Percentiles rank a stretch among this genome's conserved stretches.
These are phyloP conservation scores for Fragum whitleyi DNA, from an alignment of 2,888 invertebrate genomes.

Conservation along the genomic window DNA sequence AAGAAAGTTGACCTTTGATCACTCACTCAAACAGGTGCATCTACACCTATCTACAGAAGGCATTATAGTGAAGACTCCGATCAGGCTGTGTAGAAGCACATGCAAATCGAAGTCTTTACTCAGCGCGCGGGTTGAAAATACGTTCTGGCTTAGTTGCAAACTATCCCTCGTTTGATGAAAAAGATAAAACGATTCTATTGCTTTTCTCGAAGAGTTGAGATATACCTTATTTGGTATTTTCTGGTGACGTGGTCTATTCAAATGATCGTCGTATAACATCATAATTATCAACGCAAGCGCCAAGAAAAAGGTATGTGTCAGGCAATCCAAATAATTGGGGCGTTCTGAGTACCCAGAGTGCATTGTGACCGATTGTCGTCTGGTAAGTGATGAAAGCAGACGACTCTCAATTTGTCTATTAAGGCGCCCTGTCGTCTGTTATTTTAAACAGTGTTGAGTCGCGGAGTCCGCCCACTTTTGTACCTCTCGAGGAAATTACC, in stretches of 20 bases:
- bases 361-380: constrained; percentile 44
- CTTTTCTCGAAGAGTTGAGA: too few species aligned
- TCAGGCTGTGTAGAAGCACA: too few species aligned
- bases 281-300: constrained; percentile 49
- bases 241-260: constrained; percentile 31
- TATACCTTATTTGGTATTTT: too few species aligned
- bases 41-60: too few species aligned
- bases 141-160: too few species aligned
- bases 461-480: constrained; percentile 54
- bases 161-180: too few species aligned
- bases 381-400: constrained; percentile 40
- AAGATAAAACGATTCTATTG: too few species aligned
- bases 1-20: too few species aligned
- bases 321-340: constrained; percentile 43
- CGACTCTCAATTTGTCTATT: constrained; percentile 66
- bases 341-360: constrained; percentile 42
- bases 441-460: constrained; percentile 60
- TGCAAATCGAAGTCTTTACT: too few species aligned
- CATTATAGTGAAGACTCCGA: too few species aligned
- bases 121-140: too few species aligned
- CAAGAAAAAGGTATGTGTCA: constrained; percentile 50
- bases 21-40: too few species aligned
- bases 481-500: constrained; percentile 44
- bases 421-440: constrained; percentile 66
- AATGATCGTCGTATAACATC: constrained; percentile 43